phyloP scores from a whole-genome alignment of 2,797 vertebrate species.

The Glyptemys insculpta region DNA sequence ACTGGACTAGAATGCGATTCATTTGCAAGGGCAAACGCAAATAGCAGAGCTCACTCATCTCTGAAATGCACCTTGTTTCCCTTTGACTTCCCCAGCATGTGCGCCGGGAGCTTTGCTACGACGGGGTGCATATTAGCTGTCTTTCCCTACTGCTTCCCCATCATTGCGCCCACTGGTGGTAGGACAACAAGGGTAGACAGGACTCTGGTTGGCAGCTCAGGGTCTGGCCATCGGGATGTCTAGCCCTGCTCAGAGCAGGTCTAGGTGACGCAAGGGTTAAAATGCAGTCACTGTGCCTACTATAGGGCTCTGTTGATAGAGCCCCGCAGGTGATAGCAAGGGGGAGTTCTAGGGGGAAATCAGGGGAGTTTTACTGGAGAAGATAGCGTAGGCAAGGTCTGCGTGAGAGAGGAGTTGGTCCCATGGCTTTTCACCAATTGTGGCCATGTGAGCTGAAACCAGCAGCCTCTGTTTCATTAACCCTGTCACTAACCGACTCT shows the following conservation, averaged over 20 bases:
- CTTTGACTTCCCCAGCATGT: not conserved
- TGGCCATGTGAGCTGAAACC: not conserved
- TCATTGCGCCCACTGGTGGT: not conserved
- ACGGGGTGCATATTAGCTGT: not conserved
- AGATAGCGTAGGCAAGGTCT: not conserved
- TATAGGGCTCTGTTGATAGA: no score
- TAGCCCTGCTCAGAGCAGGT: not conserved
- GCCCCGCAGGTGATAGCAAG: not conserved
- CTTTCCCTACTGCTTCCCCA: not conserved
- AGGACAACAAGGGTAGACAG: not conserved
- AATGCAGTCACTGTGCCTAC: not conserved
- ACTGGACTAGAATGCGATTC: not conserved
- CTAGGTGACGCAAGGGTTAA: not conserved
- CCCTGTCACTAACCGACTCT: not conserved
- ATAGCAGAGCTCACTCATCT: not conserved
- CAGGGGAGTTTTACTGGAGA: not conserved
- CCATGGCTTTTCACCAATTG: not conserved
- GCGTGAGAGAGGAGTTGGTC: not conserved
- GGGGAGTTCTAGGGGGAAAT: not conserved
- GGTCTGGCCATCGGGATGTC: not conserved
- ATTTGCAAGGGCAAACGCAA: not conserved
- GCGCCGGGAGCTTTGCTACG: not conserved
- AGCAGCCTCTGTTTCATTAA: not conserved
- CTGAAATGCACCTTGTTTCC: not conserved
- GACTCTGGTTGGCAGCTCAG: not conserved